Conservation (phyloP, 2,888 invertebrate species). For the Leptinotarsa tumamoca region DNA sequence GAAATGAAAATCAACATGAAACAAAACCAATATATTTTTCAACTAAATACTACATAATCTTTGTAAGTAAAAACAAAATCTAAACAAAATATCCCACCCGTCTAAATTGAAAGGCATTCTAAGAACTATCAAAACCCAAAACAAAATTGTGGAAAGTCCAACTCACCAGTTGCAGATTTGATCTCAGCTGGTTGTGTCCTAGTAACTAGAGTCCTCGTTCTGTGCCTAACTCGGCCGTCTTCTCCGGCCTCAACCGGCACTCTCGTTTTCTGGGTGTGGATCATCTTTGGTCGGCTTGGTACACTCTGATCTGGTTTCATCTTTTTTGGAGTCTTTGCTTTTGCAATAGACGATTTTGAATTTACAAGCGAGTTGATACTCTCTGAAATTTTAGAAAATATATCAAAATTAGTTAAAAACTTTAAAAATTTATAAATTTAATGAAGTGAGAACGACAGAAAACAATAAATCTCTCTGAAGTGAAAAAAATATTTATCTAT, state of each 20-base stretch:
- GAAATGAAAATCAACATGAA: background rate
- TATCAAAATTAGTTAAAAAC: background rate
- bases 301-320: constrained; percentile 61
- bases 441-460: no score
- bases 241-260: constrained; percentile 69
- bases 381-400: constrained; percentile 51
- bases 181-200: constrained; percentile 68
- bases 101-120: constrained; percentile 3
- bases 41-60: background rate
- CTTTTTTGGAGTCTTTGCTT: constrained; percentile 47
- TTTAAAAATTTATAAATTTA: no score
- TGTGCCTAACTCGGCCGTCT: constrained; percentile 69
- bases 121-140: no score
- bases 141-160: background rate
- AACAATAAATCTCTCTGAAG: background rate
- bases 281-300: constrained; percentile 78
- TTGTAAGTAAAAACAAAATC: constrained; percentile 4
- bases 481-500: background rate
- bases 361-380: constrained; percentile 68
- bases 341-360: constrained; percentile 59
- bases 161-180: constrained; percentile 63
- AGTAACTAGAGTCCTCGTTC: constrained; percentile 71
- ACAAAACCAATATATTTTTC: background rate
- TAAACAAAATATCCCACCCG: constrained; percentile 10
- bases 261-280: constrained; percentile 78